These are phyloP conservation scores for Melanotaenia duboulayi DNA, from an alignment of 2,113 vertebrate species.

Conservation along the genomic window DNA sequence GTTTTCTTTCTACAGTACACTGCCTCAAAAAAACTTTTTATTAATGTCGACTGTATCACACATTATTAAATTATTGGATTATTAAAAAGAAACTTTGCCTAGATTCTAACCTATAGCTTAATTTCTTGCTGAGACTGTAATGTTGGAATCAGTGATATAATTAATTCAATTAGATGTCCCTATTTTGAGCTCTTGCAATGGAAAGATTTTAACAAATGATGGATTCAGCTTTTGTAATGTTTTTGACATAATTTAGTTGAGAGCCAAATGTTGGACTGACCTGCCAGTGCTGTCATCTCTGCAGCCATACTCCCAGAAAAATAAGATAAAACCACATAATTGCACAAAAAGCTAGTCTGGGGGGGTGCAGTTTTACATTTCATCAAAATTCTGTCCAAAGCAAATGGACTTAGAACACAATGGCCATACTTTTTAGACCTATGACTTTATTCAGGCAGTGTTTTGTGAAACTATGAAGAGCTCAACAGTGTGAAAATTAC, in stretches of 20 bases:
- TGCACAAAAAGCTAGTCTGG: not conserved
- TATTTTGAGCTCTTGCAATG: too few species aligned
- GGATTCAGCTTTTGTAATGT: too few species aligned
- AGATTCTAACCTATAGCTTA: not conserved
- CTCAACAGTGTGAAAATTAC: not conserved
- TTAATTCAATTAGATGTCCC: too few species aligned
- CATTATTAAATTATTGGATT: not conserved
- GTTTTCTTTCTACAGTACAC: not conserved
- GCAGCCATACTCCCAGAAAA: too few species aligned
- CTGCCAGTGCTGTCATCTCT: too few species aligned
- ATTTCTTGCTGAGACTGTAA: slow-evolving; percentile 12
- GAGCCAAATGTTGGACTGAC: too few species aligned
- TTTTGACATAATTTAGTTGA: not conserved
- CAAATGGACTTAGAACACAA: not conserved
- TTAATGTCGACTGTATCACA: not conserved
- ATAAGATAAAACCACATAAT: not conserved
- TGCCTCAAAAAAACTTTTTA: not conserved
- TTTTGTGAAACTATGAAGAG: too few species aligned
- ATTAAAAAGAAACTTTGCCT: too few species aligned
- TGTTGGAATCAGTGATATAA: too few species aligned
- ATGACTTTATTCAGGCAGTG: not conserved
- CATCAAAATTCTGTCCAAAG: not conserved
- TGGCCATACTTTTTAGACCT: not conserved
- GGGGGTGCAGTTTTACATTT: too few species aligned
- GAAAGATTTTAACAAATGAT: too few species aligned